Evolutionary conservation across 1,140 invertebrate species (phyloP), one percentile per base, ranked within the genome.

Genomic region (Radopholus similis): DNA sequence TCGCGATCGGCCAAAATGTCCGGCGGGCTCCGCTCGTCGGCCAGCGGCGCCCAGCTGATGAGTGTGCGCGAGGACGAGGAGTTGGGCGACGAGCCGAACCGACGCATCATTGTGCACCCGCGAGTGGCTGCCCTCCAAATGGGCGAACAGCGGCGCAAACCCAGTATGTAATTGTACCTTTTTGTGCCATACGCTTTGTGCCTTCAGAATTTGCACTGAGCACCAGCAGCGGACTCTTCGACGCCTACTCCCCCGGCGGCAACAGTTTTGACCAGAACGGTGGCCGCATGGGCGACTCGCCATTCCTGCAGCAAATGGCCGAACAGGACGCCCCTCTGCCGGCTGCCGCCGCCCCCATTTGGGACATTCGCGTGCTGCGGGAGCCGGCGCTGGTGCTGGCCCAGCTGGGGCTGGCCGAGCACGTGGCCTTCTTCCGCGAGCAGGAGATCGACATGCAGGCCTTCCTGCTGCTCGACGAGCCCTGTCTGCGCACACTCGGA

Each of bases 391-490:
- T 76, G 65, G 77, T 81, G 8, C 64, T 81, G 30, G 71, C 77
- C 23, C 79, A 77, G 59, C 65, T 81, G 9, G 80, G 77, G 1
- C 80, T 76, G 54, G 67, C 49, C 54, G 78, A 81, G 58, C 80
- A 81, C 62, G 42, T 82, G 53, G 57, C 64, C 15, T 74, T 73
- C 37, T 76, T 81, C 35, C 58, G 77, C 37, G 78, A 81, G 38
- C 78, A 81, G 56, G 77, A 80, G 63, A 80, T 80, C 59, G 78
- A 81, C 68, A 81, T 81, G 79, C 74, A 77, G 38, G 78, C 78
- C 38, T 80, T 81, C 53, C 68, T 81, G 4, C 59, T 81, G 28
- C 62, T 82, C n/a, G 78, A 81, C 47, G 78, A 81, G 54, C 75
- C 72, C 44, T 77, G 74, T 59, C 63, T 80, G 1, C 80, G 82